Evolutionary conservation across 2,797 vertebrate species (phyloP), one percentile per base, ranked within the genome.

Genomic region (Rhinatrema bivittatum): DNA sequence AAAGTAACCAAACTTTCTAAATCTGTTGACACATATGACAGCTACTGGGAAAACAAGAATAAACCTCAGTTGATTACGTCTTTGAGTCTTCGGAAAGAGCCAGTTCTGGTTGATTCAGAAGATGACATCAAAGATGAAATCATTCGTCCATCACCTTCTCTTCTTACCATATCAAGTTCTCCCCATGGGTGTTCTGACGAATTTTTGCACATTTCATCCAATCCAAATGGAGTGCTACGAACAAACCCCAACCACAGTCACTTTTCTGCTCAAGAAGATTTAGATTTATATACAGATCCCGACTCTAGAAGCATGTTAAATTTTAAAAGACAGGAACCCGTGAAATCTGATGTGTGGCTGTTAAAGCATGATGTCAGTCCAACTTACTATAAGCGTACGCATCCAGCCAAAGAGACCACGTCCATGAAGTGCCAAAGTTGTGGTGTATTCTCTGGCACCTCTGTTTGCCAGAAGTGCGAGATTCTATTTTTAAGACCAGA

Each of bases 111-210:
- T 2, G 91, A 95, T 29, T 50, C 85, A 0, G 93, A 91, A 32
- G 92, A 94, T 14, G 90, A 94, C 55, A 58, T 88, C 31, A 90
- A 91, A 73, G 94, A 97, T 26, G 93, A 98, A 69, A 93, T 96
- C 42, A 79, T 94, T 38, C 84, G 94, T 10, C 93, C 92, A 0
- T 85, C 78, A 10, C 81, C 86, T 5, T 89, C 89, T 1, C 86
- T 96, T 20, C 84, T 95, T 65, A 66, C 93, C 14, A 76, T 87
- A 74, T 84, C 82, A 10, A 79, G 79, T 37, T 85, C 88, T 12
- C 85, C 86, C 1, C 91, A 90, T 1, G 84, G 85, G 20, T 90
- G 88, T 7, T 78, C 87, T 1, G 87, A 89, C 0, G 90, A 94
- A 32, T 91, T 90, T 56, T 82, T 89, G 43, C 82, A 90, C 2